Evolutionary conservation across 2,797 vertebrate genomes (phyloP).

Genomic region (Pseudomugil gertrudae): DNA sequence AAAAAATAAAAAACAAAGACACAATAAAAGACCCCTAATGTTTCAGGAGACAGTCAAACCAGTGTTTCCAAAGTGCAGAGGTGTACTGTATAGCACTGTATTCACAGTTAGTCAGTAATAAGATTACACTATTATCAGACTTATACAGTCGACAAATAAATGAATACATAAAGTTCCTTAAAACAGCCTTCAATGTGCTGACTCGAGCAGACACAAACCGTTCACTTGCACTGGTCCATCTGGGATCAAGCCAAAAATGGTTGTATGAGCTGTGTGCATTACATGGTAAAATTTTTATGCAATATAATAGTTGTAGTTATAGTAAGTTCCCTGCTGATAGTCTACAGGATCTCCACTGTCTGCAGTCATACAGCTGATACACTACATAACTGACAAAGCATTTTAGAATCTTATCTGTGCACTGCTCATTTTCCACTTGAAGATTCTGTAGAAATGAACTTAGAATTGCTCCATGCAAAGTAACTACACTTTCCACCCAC

Average conservation of each 20-base stretch:
- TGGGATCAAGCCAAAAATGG: constrained; percentile 53
- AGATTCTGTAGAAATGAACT: constrained; percentile 81
- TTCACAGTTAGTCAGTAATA: too few species aligned
- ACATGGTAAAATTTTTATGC: constrained; percentile 61
- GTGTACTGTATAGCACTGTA: too few species aligned
- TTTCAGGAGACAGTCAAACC: too few species aligned
- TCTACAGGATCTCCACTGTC: constrained; percentile 70
- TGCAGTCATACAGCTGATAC: constrained; percentile 74
- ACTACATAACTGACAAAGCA: constrained; percentile 66
- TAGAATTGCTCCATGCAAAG: constrained; percentile 78
- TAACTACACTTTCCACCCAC: constrained; percentile 68
- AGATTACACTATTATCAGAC: too few species aligned
- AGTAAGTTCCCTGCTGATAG: constrained; percentile 44
- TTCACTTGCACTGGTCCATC: too few species aligned
- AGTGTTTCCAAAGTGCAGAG: too few species aligned
- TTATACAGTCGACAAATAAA: too few species aligned
- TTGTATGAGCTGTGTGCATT: constrained; percentile 39
- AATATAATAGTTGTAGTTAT: constrained; percentile 45
- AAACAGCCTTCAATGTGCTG: too few species aligned
- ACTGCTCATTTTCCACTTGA: constrained; percentile 82
- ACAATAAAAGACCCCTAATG: not conserved
- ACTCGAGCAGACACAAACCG: too few species aligned
- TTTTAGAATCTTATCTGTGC: constrained; percentile 73
- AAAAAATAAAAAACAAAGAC: constrained; percentile 6
- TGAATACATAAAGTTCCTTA: too few species aligned